These are phyloP conservation scores for Mamestra brassicae DNA, from an alignment of 2,888 invertebrate genomes.

Conservation along the genomic window DNA sequence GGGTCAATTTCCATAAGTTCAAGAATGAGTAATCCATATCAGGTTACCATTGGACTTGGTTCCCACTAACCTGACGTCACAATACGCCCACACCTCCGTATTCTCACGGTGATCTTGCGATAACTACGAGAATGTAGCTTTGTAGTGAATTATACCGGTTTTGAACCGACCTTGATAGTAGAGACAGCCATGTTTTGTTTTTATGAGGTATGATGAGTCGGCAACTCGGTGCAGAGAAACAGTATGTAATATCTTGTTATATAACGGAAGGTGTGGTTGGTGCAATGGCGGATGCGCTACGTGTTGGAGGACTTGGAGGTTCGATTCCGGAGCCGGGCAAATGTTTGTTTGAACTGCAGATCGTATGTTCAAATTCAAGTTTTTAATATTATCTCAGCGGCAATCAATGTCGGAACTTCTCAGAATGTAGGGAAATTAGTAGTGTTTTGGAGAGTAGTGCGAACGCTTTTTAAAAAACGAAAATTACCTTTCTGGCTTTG, in stretches of 20 bases:
- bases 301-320: neutral
- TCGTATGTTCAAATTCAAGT: too few relatives aligned
- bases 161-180: conserved; percentile 29
- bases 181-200: conserved; percentile 16
- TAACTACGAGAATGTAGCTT: neutral
- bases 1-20: neutral
- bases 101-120: conserved; percentile 3
- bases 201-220: conserved; percentile 8
- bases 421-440: too few relatives aligned
- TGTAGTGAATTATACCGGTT: conserved; percentile 28
- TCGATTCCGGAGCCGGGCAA: neutral
- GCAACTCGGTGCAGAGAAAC: neutral
- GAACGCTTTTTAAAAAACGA: too few relatives aligned
- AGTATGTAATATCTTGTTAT: neutral
- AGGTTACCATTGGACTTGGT: neutral
- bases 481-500: too few relatives aligned
- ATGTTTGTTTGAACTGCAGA: neutral
- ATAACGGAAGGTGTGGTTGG: neutral
- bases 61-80: neutral
- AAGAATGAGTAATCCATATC: neutral
- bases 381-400: too few relatives aligned
- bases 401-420: too few relatives aligned
- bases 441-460: too few relatives aligned
- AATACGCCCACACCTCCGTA: neutral
- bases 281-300: neutral